These are phyloP conservation scores for Microtus richardsoni DNA, from an alignment of 2,113 vertebrate species.

Conservation along the genomic window DNA sequence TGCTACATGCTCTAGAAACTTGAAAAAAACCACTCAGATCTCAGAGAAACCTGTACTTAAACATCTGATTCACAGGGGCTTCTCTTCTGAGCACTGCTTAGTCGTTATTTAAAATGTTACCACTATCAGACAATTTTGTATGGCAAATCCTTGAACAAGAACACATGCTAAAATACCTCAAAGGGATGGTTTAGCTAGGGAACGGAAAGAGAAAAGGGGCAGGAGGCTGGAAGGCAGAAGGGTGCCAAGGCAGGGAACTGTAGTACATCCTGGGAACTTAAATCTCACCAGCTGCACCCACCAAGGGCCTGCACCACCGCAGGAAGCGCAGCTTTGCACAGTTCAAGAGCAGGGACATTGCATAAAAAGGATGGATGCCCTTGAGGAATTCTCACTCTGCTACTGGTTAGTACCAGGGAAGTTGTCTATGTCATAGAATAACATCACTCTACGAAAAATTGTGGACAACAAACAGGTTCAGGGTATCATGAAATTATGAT, in stretches of 20 bases:
- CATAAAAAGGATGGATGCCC: not conserved
- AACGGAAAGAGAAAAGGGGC: not conserved
- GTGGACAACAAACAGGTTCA: not conserved
- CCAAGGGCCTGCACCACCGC: not conserved
- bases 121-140: conserved; percentile 9
- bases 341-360: not conserved
- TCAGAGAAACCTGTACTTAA: conserved; percentile 1
- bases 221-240: not conserved
- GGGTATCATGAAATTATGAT: not conserved
- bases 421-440: not conserved
- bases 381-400: not conserved
- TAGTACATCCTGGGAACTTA: not conserved
- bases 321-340: not conserved
- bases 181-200: not conserved
- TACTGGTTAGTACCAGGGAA: not conserved
- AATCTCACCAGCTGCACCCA: not conserved
- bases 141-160: conserved; percentile 42
- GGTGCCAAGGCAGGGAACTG: not conserved
- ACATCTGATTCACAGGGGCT: not conserved
- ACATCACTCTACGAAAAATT: not conserved
- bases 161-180: not conserved
- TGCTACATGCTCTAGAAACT: not conserved
- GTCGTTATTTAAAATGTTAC: conserved; percentile 52
- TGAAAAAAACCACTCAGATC: not conserved
- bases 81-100: not conserved